Percentiles rank a stretch among this genome's conserved stretches.
Conservation (phyloP, 2,888 invertebrate genomes). For the Melolontha melolontha region DNA sequence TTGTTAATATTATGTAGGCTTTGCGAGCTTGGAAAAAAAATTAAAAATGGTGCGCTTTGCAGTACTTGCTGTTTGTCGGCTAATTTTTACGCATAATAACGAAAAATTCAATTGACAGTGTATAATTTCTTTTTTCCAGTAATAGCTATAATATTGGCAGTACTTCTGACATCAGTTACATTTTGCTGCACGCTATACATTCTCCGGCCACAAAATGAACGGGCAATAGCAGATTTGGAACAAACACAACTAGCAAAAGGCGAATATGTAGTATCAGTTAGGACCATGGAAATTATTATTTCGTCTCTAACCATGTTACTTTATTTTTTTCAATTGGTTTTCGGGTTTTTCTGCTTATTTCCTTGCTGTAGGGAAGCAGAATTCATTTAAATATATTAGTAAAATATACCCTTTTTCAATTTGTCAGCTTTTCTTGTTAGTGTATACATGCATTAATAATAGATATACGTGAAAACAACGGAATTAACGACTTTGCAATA, state of each 20-base stretch:
- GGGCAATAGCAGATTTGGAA: slow-evolving; percentile 27
- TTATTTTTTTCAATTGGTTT: slow-evolving; percentile 47
- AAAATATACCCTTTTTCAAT: slow-evolving; percentile 1
- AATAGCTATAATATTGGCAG: slow-evolving; percentile 47
- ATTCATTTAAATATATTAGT: slow-evolving; percentile 45
- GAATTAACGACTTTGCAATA: slow-evolving; percentile 39
- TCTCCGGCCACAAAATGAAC: slow-evolving; percentile 45
- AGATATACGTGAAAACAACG: slow-evolving; percentile 11
- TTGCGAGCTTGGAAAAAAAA: too few relatives aligned
- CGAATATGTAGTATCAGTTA: too few relatives aligned
- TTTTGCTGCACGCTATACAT: slow-evolving; percentile 48
- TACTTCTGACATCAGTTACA: slow-evolving; percentile 48
- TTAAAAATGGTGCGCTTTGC: too few relatives aligned
- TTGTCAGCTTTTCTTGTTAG: neutral
- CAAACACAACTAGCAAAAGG: too few relatives aligned
- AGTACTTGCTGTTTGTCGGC: too few relatives aligned
- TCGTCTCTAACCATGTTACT: slow-evolving; percentile 47
- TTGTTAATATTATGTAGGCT: too few relatives aligned
- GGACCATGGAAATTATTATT: slow-evolving; percentile 49
- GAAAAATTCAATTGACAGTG: neutral
- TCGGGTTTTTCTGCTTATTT: slow-evolving; percentile 34
- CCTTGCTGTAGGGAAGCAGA: slow-evolving; percentile 49
- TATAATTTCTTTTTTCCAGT: slow-evolving; percentile 43
- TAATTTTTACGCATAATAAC: too few relatives aligned
- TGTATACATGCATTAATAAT: slow-evolving; percentile 1